Evolutionary conservation across 30 jellyfish, hydroid and myxozoan genomes (phyloP), one percentile per base, ranked within the genome.

Genomic region (Sanderia malayensis): DNA sequence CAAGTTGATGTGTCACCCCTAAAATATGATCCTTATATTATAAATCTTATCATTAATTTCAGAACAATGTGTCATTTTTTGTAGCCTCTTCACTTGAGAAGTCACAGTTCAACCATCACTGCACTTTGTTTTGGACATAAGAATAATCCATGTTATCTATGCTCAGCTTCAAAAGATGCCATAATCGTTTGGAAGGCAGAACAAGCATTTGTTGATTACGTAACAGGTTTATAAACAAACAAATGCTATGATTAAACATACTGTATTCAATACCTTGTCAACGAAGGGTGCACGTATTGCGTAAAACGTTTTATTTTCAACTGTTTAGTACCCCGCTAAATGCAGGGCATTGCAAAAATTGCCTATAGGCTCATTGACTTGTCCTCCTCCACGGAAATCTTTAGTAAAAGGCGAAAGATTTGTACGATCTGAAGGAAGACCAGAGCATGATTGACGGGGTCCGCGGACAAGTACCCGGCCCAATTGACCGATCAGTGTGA

Each of bases 91-190:
- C 62, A 62, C 62, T 58, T 71, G 6, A 31, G 94, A 66, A 25
- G 83, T 24, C 94, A 82, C 41, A 3, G 59, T 2, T 27, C 83
- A 21, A 46, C 44, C 17, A 64, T 82, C 28, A 44, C 87, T 10
- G 94, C 94, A 4, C 74, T 82, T 1, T 71, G 85, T 45, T 82
- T 82, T 72, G 94, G 94, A 4, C 79, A 82, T 30, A n/a, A 15
- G 49, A 65, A 71, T 44, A 82, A 82, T 53, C 94, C 94, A 61
- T 58, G 81, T 13, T 64, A 66, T 34, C 78, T 82, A 26, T 72
- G 87, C 71, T 55, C 87, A 9, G 94, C 83, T 71, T 82, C 94
- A 2, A 80, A 72, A 21, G 94, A 82, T 58, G 65, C 83, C 70
- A 67, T 82, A 23, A 32, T 31, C 47, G 46, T 82, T 17, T 82